These are phyloP conservation scores for Drosophila neocordata DNA, from an alignment of 1,140 invertebrate species.

Conservation along the genomic window DNA sequence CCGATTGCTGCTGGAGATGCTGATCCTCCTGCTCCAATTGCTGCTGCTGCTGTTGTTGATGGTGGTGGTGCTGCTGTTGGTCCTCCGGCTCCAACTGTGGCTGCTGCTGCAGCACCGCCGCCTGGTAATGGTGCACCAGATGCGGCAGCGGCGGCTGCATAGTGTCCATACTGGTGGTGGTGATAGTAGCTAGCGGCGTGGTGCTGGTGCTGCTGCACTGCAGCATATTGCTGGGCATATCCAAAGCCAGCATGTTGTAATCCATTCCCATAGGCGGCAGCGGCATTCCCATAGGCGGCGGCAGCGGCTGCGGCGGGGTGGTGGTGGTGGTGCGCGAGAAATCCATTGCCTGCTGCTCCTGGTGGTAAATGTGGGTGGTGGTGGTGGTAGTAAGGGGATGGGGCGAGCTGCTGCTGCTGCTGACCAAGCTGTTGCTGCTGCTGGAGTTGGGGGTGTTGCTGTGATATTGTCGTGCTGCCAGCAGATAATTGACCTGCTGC, in stretches of 20 bases:
- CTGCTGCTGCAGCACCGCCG: slow-evolving; percentile 36
- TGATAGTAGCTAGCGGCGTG: slow-evolving; percentile 72
- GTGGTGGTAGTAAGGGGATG: slow-evolving; percentile 67
- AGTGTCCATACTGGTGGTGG: slow-evolving; percentile 78
- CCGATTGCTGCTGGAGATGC: slow-evolving; percentile 25
- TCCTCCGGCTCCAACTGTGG: slow-evolving; percentile 35
- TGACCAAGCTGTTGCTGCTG: slow-evolving; percentile 56
- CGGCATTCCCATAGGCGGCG: slow-evolving; percentile 77
- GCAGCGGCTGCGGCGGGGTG: slow-evolving; percentile 67
- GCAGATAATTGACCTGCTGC: slow-evolving; percentile 53
- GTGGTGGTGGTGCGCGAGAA: slow-evolving; percentile 59
- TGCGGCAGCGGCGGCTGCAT: slow-evolving; percentile 63
- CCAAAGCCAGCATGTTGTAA: slow-evolving; percentile 82
- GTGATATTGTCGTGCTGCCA: slow-evolving; percentile 60
- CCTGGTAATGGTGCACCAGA: slow-evolving; percentile 52
- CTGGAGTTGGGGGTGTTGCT: slow-evolving; percentile 63
- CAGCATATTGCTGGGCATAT: slow-evolving; percentile 78
- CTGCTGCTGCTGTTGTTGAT: slow-evolving; percentile 33
- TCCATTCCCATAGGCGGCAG: slow-evolving; percentile 77
- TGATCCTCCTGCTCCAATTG: slow-evolving; percentile 25
- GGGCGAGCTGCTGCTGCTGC: slow-evolving; percentile 61
- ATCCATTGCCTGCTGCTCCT: slow-evolving; percentile 62
- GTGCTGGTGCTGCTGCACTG: slow-evolving; percentile 74
- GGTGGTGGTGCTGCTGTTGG: neutral
- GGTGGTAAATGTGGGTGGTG: slow-evolving; percentile 23